Evolutionary conservation across 2,113 vertebrate genomes (phyloP).

Genomic region (Sander vitreus): DNA sequence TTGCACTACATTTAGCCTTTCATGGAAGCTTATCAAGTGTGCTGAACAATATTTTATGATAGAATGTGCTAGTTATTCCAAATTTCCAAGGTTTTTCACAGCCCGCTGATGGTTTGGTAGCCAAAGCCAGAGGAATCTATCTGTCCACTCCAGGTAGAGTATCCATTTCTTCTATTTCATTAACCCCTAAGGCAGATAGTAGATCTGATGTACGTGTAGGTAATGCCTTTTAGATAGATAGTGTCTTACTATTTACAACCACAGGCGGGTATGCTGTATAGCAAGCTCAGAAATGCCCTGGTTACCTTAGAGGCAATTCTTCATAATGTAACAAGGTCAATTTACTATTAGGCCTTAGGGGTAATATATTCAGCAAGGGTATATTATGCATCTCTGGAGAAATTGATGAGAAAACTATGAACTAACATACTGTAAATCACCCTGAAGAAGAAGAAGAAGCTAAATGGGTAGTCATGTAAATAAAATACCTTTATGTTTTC

Average conservation of each 20-base stretch:
- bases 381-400: conserved; percentile 23
- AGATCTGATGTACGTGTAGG: not conserved
- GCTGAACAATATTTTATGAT: not conserved
- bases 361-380: conserved; percentile 15
- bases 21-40: not conserved
- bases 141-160: not conserved
- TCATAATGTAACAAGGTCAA: conserved; percentile 21
- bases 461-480: conserved; percentile 36
- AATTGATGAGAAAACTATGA: conserved; percentile 35
- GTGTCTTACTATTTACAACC: not conserved
- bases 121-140: not conserved
- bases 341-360: conserved; percentile 3
- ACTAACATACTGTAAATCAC: conserved; percentile 35
- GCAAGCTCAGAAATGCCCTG: not conserved
- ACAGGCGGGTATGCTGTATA: not conserved
- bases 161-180: conserved; percentile 5
- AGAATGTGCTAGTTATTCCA: not conserved
- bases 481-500: conserved; percentile 36
- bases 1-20: not conserved
- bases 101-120: not conserved
- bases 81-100: not conserved
- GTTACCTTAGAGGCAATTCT: conserved; percentile 31
- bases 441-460: conserved; percentile 19
- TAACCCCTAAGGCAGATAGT: not conserved
- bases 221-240: not conserved